Conservation (phyloP, 2,113 vertebrate genomes). For the Oceanodroma tethys region DNA sequence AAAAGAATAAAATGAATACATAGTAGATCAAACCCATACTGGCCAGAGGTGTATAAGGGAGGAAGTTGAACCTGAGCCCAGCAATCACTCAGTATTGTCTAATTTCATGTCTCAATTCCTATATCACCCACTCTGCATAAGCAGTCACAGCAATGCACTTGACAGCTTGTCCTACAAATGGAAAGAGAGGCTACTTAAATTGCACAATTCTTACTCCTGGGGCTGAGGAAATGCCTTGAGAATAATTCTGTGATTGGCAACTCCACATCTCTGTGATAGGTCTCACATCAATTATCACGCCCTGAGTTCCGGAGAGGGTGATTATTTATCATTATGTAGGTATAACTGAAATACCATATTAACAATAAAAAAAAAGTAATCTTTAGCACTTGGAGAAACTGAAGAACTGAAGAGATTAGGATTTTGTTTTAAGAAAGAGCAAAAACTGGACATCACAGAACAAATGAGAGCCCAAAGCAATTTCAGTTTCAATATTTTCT, state of each 20-base stretch:
- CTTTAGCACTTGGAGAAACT: neutral
- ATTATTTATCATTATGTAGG: neutral
- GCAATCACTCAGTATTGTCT: neutral
- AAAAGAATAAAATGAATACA: neutral
- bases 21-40: neutral
- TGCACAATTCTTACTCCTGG: neutral
- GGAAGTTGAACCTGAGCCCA: neutral
- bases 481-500: neutral
- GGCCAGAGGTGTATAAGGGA: neutral
- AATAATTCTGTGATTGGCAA: neutral
- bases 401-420: neutral
- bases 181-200: neutral
- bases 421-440: neutral
- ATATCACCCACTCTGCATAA: neutral
- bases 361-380: neutral
- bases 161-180: neutral
- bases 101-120: neutral
- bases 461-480: neutral
- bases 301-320: neutral
- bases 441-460: neutral
- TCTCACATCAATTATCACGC: neutral
- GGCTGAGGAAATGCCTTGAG: neutral
- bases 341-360: neutral
- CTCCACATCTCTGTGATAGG: neutral
- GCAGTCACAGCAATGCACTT: neutral